Evolutionary conservation across 35 echinoderm and acorn worm species (phyloP), one percentile per base, ranked within the genome.

Genomic region (Eucidaris tribuloides): DNA sequence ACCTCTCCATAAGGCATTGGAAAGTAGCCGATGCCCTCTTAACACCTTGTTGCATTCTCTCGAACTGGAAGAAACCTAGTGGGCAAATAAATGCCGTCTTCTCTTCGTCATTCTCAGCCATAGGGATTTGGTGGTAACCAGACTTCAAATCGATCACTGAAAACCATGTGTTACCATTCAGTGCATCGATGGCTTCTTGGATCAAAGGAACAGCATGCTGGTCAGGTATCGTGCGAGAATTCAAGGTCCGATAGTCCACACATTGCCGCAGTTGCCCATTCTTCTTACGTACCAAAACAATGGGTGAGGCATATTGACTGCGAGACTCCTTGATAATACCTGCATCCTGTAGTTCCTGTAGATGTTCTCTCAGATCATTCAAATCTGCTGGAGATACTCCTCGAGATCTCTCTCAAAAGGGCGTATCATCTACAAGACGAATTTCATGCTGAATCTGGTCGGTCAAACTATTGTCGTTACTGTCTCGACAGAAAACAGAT

Each of bases 281-380:
- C 46, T 88, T 88, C 79, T 93, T 88, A 0, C 78, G 42, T 1
- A 93, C 90, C 33, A 87, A 56, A 3, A 88, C 90, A 81, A 86
- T 71, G 0, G 83, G 90, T 20, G 90, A 92, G 23, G 90, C 83
- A 46, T 82, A 92, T 23, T 74, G 83, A 37, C 76, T 58, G 2
- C 70, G 48, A 17, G 74, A 81, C 39, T 87, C 78, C 17, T 45
- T 27, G 0, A 93, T 93, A 24, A 93, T 88, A 2, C 46, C 57
- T n/a, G 77, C 77, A 17, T 78, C 37, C 31, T 82, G 38, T 43
- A 87, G 66, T 55, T 91, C 34, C 46, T 85, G 65, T 14, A 84
- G 65, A 32, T 85, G 62, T 40, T 83, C 9, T 25, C 35, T 13
- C 18, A 84, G 25, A 41, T 86, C 76, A 0, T 54, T 41, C 17